Base-by-base conservation (phyloP, 2,797 vertebrate species). In the Pogonophryne albipinna region DNA sequence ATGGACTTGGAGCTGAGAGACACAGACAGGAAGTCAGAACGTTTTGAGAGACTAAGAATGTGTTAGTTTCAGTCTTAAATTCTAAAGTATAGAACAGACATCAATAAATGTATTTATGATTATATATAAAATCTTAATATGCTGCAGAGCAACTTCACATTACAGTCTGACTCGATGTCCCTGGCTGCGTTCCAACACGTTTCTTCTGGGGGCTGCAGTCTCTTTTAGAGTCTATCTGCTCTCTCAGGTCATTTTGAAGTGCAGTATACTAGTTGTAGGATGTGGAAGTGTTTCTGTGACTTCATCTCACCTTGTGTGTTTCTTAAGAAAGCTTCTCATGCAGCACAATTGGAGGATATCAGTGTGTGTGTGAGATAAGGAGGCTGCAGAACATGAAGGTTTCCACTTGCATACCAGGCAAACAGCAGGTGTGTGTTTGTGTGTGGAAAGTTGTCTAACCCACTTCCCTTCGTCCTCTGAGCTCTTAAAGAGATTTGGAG, bases 401-500 rank as follows among this genome's bases (percentile, higher is more conserved):
- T 76, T 68, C 76, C 72, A 65, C 3, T 57, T 74, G 76, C 78
- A 66, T 27, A 66, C 51, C 47, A 14, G 11, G 15, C 65, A 69
- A 51, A 27, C 62, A 60, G 59, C 45, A 8, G 38, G 34, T 38
- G 34, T 38, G 34, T 71, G 51, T 67, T 34, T 86, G 67, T 59
- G 70, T 65, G 69, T 70, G 69, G 74, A 68, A 78, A 83, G 85
- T 76, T 58, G 71, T 85, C 81, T 91, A 89, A 91, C 84, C 91
- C 79, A 91, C 64, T 87, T 91, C 76, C 74, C 87, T 78, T 51
- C 2, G 19, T 80, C 63, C 68, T 88, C 79, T 91, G 87, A 94
- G 88, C 88, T 85, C 87, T 87, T 94, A 89, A 91, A 87, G 73
- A 87, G 91, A 93, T 94, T 91, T 89, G 65, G 51, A 87, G 70